Evolutionary conservation across 2,113 vertebrate genomes (phyloP).

Genomic region (Suncus etruscus): DNA sequence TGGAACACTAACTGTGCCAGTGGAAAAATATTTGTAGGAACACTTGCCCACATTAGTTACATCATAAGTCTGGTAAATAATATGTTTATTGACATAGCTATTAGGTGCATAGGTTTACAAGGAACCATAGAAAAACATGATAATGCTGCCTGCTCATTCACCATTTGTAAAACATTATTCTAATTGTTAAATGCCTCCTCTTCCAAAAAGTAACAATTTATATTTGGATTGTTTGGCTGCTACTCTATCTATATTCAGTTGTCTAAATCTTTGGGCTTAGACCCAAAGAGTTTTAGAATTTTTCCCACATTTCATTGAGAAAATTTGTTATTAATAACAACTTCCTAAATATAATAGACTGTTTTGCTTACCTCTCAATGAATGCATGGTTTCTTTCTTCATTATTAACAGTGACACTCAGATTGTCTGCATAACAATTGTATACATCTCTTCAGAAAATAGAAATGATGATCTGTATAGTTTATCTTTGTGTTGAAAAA

Average conservation of each 20-base stretch:
- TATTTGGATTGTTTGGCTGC: neutral
- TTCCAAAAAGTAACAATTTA: constrained; percentile 4
- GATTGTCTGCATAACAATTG: constrained; percentile 7
- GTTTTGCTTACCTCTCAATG: constrained; percentile 13
- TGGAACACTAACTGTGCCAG: neutral
- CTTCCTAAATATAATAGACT: constrained; percentile 4
- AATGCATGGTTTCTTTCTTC: neutral
- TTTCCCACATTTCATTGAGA: neutral
- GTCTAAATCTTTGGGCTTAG: neutral
- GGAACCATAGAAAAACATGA: neutral
- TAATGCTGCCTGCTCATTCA: constrained; percentile 1
- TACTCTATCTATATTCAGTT: neutral
- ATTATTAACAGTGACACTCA: neutral
- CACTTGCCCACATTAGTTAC: neutral
- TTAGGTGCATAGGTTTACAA: neutral
- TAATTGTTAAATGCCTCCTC: constrained; percentile 26
- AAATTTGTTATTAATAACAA: constrained; percentile 37
- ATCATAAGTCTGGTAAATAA: neutral
- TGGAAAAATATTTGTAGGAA: neutral
- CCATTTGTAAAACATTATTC: neutral
- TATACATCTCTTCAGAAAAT: constrained; percentile 31
- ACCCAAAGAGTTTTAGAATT: constrained; percentile 4
- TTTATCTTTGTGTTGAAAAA: constrained; percentile 12
- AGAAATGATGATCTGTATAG: constrained; percentile 23
- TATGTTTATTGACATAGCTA: neutral